A percentile compares a stretch with the other conserved stretches of the same genome.
Evolutionary conservation across 2,797 vertebrate species (phyloP).

Genomic region (Crocodylus rhombifer): DNA sequence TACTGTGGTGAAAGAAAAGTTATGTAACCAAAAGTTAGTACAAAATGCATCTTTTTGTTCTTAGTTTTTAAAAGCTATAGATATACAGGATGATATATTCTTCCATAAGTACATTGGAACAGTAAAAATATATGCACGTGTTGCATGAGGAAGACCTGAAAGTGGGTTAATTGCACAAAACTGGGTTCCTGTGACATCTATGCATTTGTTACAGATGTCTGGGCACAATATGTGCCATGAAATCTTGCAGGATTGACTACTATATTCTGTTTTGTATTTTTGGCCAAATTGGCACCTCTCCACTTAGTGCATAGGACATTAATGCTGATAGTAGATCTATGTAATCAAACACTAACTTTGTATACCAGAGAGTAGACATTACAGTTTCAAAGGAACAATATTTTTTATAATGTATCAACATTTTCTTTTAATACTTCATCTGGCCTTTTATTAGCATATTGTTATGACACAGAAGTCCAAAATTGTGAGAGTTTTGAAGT

Average conservation of each 20-base stretch:
- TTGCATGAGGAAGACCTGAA: not conserved
- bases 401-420: not conserved
- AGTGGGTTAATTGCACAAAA: not conserved
- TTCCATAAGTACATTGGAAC: not conserved
- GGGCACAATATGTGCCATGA: not conserved
- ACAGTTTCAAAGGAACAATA: not conserved
- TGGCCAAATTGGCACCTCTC: not conserved
- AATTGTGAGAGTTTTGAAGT: not conserved
- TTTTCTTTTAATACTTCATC: not conserved
- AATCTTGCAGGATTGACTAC: conserved; percentile 1
- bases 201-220: not conserved
- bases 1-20: not conserved
- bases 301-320: not conserved
- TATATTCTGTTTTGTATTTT: not conserved
- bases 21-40: not conserved
- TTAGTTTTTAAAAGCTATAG: not conserved
- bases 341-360: not conserved
- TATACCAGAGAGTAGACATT: not conserved
- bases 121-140: not conserved
- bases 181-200: not conserved
- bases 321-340: not conserved
- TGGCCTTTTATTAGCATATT: not conserved
- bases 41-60: not conserved
- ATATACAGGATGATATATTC: not conserved
- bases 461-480: not conserved